Conservation (phyloP, 2,888 invertebrate genomes). For the Crossocerus cetratus region DNA sequence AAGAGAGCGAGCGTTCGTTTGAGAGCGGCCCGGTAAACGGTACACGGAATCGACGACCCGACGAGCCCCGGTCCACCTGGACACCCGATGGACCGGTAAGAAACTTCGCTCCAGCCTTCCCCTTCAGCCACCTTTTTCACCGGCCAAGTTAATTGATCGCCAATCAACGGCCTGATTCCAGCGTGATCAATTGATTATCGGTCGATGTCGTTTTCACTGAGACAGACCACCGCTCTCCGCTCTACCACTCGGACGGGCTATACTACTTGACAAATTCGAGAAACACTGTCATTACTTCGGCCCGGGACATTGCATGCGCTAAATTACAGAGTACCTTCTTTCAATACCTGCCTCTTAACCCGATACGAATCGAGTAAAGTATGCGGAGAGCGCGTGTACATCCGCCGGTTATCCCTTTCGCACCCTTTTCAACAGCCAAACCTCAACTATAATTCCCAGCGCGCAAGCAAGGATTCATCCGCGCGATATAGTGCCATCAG, state of each 20-base stretch:
- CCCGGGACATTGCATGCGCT: too few relatives aligned
- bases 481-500: neutral
- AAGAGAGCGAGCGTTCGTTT: constrained; percentile 31
- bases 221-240: neutral
- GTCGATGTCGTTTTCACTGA: constrained; percentile 62
- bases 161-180: constrained; percentile 54
- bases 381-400: too few relatives aligned
- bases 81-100: constrained; percentile 31
- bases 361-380: too few relatives aligned
- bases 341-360: too few relatives aligned
- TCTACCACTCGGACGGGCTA: too few relatives aligned
- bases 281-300: too few relatives aligned
- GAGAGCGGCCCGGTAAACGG: constrained; percentile 42
- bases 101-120: constrained; percentile 24
- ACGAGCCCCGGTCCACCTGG: constrained; percentile 15
- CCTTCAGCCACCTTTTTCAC: neutral
- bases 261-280: too few relatives aligned
- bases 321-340: too few relatives aligned
- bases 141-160: constrained; percentile 64
- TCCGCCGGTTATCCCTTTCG: constrained; percentile 32
- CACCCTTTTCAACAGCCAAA: constrained; percentile 17
- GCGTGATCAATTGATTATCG: constrained; percentile 66
- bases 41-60: constrained; percentile 37
- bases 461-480: neutral
- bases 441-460: neutral